These are phyloP conservation scores for Zoanthus gigantus DNA, from an alignment of 92 coral and sea anemone genomes.

Conservation along the genomic window DNA sequence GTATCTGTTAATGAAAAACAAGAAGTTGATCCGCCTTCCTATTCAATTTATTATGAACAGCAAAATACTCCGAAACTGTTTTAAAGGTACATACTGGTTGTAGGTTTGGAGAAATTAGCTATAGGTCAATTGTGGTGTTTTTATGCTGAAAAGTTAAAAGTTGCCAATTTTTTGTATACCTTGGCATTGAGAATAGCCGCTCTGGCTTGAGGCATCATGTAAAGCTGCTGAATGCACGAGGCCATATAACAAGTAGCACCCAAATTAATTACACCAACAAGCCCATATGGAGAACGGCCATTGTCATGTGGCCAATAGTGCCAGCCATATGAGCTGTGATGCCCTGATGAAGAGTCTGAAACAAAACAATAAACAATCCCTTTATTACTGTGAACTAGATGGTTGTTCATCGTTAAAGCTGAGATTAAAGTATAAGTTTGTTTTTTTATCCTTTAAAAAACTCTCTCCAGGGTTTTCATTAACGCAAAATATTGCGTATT, in stretches of 20 bases:
- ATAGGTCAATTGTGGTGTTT: too few species aligned
- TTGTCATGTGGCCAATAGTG: slow-evolving; percentile 99
- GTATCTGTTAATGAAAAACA: too few species aligned
- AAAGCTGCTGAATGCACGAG: slow-evolving; percentile 97
- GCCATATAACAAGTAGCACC: slow-evolving; percentile 99
- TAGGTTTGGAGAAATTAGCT: too few species aligned
- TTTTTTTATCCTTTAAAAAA: too few species aligned
- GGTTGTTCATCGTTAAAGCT: too few species aligned
- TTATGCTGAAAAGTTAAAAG: background rate
- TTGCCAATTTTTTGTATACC: slow-evolving; percentile 54
- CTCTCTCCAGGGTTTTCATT: too few species aligned
- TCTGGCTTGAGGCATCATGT: slow-evolving; percentile 99
- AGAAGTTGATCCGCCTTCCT: too few species aligned
- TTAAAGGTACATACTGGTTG: too few species aligned
- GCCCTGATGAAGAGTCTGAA: slow-evolving; percentile 73
- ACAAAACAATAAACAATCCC: background rate
- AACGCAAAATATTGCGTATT: too few species aligned
- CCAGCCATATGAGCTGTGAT: slow-evolving; percentile 95
- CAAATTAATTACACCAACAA: slow-evolving; percentile 95
- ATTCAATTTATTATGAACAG: too few species aligned
- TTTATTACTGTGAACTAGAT: background rate
- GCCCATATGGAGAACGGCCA: slow-evolving; percentile 95
- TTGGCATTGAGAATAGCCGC: slow-evolving; percentile 90
- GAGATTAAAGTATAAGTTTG: too few species aligned
- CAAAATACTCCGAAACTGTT: too few species aligned